phyloP scores from a whole-genome alignment of 2,888 invertebrate species.

The Acheta domesticus region DNA sequence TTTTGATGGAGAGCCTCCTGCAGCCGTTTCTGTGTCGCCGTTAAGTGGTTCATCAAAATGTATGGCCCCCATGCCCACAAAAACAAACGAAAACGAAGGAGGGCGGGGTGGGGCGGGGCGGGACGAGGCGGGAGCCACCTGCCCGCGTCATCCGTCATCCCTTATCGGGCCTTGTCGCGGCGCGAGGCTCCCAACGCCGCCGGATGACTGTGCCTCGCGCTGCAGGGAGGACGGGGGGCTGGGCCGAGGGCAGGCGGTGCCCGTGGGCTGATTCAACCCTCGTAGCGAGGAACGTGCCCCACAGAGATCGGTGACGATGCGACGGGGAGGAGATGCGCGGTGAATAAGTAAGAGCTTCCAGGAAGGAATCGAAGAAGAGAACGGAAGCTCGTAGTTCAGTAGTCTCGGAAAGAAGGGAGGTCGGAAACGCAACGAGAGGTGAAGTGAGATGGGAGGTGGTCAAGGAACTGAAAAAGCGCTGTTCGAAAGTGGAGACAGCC shows the following conservation, averaged over 20 bases:
- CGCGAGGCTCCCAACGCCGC: too few species aligned
- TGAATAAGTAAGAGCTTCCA: too few species aligned
- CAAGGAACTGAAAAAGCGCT: too few species aligned
- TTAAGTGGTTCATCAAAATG: conserved; percentile 1
- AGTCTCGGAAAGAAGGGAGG: too few species aligned
- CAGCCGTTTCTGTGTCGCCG: background rate
- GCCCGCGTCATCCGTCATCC: background rate
- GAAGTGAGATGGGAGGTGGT: too few species aligned
- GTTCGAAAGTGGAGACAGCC: too few species aligned
- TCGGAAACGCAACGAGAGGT: too few species aligned
- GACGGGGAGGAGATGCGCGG: background rate
- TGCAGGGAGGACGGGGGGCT: background rate
- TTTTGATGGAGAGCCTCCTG: background rate
- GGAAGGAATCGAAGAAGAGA: too few species aligned
- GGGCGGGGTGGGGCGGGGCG: background rate
- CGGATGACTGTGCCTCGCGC: too few species aligned
- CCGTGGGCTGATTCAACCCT: background rate
- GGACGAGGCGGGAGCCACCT: background rate
- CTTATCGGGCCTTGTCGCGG: background rate
- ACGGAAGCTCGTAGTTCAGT: too few species aligned
- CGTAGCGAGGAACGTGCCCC: background rate
- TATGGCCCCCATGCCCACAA: background rate
- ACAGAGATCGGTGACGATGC: background rate
- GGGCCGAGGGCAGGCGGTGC: background rate
- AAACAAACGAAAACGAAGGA: background rate